A percentile compares a stretch with the other conserved stretches of the same genome.
These are phyloP conservation scores for Drosophila biarmipes DNA, from an alignment of 1,140 invertebrate genomes.

Conservation along the genomic window DNA sequence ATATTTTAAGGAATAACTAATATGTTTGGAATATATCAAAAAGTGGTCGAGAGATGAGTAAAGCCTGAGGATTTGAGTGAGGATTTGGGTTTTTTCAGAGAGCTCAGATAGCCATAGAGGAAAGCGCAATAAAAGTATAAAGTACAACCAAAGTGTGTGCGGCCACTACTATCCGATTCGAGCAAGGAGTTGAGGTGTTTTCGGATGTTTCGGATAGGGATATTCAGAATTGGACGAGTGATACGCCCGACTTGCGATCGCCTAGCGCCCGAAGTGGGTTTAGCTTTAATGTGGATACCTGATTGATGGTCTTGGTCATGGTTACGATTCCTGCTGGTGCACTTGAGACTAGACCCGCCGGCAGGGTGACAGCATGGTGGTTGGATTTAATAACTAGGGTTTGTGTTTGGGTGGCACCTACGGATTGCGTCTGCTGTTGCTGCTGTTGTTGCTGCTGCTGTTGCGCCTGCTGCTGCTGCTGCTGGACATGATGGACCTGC, in stretches of 20 bases:
- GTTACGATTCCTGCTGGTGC: constrained; percentile 84
- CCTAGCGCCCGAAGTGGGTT: constrained; percentile 43
- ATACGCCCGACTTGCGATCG: constrained; percentile 36
- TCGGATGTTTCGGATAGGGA: constrained; percentile 4
- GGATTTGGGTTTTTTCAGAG: neutral
- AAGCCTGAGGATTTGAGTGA: neutral
- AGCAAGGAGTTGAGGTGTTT: constrained; percentile 9
- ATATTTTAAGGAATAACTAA: neutral
- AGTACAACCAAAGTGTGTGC: constrained; percentile 22
- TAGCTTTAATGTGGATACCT: constrained; percentile 75
- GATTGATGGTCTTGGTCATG: constrained; percentile 84
- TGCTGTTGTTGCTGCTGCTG: constrained; percentile 54
- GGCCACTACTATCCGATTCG: constrained; percentile 29
- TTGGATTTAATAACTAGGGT: constrained; percentile 85
- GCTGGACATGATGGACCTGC: constrained; percentile 61
- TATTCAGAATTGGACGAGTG: constrained; percentile 17
- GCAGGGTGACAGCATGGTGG: constrained; percentile 84
- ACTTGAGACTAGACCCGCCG: constrained; percentile 84
- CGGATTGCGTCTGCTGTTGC: constrained; percentile 78
- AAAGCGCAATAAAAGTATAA: constrained; percentile 6
- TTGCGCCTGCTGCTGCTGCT: constrained; percentile 57
- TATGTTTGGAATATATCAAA: neutral
- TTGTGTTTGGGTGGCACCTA: constrained; percentile 84
- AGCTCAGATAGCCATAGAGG: constrained; percentile 2
- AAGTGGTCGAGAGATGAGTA: neutral